A percentile compares a stretch with the other conserved stretches of the same genome.
These are phyloP conservation scores for Pseudoatta argentina DNA, from an alignment of 1,140 invertebrate genomes.

Conservation along the genomic window DNA sequence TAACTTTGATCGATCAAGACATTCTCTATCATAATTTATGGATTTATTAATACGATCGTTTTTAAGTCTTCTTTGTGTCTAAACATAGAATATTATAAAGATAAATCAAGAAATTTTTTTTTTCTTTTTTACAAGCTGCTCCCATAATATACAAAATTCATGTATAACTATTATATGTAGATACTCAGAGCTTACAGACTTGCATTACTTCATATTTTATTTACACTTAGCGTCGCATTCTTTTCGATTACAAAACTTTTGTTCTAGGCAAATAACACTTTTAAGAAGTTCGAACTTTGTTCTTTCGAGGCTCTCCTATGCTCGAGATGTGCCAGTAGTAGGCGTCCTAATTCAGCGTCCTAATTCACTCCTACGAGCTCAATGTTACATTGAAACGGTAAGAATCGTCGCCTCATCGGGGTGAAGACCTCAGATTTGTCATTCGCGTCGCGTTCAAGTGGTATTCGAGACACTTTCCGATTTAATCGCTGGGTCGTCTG, in stretches of 20 bases:
- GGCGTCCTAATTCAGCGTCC: slow-evolving; percentile 48
- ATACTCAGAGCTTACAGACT: not conserved
- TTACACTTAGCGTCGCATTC: slow-evolving; percentile 20
- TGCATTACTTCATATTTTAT: slow-evolving; percentile 26
- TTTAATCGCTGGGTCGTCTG: slow-evolving; percentile 72
- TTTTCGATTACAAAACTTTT: slow-evolving; percentile 35
- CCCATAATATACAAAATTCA: not conserved
- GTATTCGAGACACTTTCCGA: slow-evolving; percentile 70
- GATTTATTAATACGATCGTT: too few species aligned
- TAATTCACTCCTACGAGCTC: slow-evolving; percentile 34
- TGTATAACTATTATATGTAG: not conserved
- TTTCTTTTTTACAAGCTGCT: not conserved
- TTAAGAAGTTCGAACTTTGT: not conserved
- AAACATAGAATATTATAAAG: not conserved
- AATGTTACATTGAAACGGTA: slow-evolving; percentile 56
- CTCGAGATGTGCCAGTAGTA: slow-evolving; percentile 5
- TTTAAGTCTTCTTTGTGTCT: too few species aligned
- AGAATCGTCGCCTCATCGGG: slow-evolving; percentile 45
- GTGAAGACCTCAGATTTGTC: slow-evolving; percentile 65
- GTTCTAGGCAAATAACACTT: slow-evolving; percentile 8
- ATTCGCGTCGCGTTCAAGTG: slow-evolving; percentile 67
- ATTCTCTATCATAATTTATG: too few species aligned
- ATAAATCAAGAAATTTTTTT: not conserved
- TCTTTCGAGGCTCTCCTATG: slow-evolving; percentile 4
- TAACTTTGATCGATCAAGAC: too few species aligned